Percentiles rank a stretch among this genome's conserved stretches.
phyloP scores from a whole-genome alignment of 1,140 invertebrate species.

The Drosophila truncata region DNA sequence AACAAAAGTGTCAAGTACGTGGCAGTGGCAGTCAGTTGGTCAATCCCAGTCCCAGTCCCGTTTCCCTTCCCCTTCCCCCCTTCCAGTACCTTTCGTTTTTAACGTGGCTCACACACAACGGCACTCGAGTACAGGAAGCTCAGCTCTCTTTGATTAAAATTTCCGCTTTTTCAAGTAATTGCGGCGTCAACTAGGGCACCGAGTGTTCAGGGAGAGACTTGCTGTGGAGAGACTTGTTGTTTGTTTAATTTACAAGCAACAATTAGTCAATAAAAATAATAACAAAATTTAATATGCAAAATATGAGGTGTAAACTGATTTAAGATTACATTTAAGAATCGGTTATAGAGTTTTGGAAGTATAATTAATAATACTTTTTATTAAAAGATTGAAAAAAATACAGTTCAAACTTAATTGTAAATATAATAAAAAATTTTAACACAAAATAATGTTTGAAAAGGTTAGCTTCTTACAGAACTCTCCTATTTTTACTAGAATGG shows the following conservation, averaged over 20 bases:
- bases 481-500: too few relatives aligned
- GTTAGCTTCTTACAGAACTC: too few relatives aligned
- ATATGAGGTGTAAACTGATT: background rate
- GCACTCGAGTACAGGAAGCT: conserved; percentile 36
- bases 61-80: background rate
- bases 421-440: too few relatives aligned
- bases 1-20: conserved; percentile 72
- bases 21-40: conserved; percentile 48
- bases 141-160: conserved; percentile 48
- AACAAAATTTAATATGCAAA: too few relatives aligned
- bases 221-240: background rate
- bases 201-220: conserved; percentile 9
- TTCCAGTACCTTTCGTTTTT: conserved; percentile 37
- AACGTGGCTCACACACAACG: conserved; percentile 4
- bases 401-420: background rate
- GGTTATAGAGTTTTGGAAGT: background rate
- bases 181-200: conserved; percentile 19
- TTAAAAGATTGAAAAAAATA: too few relatives aligned
- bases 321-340: too few relatives aligned
- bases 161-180: conserved; percentile 50
- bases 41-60: conserved; percentile 11
- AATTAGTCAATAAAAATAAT: conserved; percentile 7
- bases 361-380: background rate
- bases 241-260: conserved; percentile 1
- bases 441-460: too few relatives aligned